These are phyloP conservation scores for Kradibia gibbosae DNA, from an alignment of 1,140 invertebrate genomes.

Conservation along the genomic window DNA sequence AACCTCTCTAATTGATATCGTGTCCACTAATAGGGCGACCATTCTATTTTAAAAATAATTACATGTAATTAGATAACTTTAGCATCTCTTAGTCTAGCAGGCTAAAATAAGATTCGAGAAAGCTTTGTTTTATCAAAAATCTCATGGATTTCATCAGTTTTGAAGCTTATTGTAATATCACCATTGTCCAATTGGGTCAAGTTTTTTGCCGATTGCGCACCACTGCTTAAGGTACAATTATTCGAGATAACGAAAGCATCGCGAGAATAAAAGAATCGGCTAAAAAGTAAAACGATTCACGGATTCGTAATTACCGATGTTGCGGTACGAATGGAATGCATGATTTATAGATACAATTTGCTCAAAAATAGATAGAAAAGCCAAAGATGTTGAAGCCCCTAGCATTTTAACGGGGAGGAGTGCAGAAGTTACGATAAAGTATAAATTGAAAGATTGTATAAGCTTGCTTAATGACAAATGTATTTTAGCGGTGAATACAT, in stretches of 20 bases:
- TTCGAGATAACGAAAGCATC: too few relatives aligned
- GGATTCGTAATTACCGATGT: too few relatives aligned
- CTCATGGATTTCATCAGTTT: too few relatives aligned
- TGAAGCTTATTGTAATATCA: too few relatives aligned
- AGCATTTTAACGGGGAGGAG: neutral
- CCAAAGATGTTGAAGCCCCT: neutral
- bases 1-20: neutral
- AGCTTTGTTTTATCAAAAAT: neutral
- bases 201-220: too few relatives aligned
- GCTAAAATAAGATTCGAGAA: neutral
- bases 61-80: neutral
- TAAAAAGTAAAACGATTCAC: too few relatives aligned
- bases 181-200: too few relatives aligned
- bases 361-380: neutral
- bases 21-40: neutral
- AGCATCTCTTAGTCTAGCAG: neutral
- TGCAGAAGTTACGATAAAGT: neutral
- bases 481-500: neutral
- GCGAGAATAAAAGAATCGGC: too few relatives aligned
- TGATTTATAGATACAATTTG: too few relatives aligned
- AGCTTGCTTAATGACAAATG: neutral
- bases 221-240: too few relatives aligned
- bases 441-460: constrained; percentile 8
- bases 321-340: too few relatives aligned
- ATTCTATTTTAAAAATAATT: neutral